Conservation (phyloP, 1,140 invertebrate species). For the roundworm (Caenorhabditis elegans) region DNA sequence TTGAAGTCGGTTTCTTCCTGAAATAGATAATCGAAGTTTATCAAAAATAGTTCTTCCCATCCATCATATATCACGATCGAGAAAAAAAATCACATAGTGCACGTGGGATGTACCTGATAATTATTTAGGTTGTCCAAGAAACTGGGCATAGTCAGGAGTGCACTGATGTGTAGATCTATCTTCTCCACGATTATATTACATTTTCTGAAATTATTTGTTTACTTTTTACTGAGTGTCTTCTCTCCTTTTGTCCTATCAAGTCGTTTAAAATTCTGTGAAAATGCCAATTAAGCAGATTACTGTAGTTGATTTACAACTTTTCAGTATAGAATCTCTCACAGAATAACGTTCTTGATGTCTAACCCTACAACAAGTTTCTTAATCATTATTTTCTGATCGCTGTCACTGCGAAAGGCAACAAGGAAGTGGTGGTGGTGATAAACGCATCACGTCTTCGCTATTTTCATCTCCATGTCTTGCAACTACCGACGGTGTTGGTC, state of each 20-base stretch:
- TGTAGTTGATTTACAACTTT: background rate
- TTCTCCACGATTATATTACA: background rate
- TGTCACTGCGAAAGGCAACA: background rate
- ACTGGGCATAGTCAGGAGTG: background rate
- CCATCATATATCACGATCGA: background rate
- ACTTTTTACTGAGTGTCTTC: no score
- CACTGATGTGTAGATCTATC: background rate
- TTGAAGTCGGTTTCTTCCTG: background rate
- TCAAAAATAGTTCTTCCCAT: no score
- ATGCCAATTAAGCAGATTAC: no score
- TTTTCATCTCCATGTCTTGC: background rate
- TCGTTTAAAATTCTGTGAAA: no score
- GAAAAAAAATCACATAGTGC: background rate
- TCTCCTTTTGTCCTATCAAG: no score
- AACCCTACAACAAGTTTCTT: background rate
- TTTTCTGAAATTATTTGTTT: background rate
- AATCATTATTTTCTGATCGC: background rate
- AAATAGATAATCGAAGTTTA: background rate
- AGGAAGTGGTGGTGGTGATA: background rate
- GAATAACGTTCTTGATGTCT: constrained; percentile 7
- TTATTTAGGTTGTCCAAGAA: background rate
- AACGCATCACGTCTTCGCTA: background rate
- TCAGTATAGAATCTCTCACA: no score
- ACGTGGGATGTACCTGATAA: background rate
- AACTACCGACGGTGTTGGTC: background rate